These are phyloP conservation scores for Argyrosomus japonicus DNA, from an alignment of 2,113 vertebrate genomes.

Conservation along the genomic window DNA sequence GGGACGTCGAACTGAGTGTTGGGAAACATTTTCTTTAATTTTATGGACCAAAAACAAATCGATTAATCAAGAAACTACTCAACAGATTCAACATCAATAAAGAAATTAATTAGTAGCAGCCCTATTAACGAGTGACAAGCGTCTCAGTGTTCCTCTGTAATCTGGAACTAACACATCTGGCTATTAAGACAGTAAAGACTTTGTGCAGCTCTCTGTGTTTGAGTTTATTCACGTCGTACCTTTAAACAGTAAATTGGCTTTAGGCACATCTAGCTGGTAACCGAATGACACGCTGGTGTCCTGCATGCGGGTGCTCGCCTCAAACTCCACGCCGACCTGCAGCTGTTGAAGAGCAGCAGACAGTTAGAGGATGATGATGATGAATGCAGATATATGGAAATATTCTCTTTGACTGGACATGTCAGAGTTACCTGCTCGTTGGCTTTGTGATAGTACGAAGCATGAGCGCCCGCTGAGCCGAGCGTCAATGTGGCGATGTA, in stretches of 20 bases:
- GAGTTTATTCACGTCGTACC: conserved; percentile 69
- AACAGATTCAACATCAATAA: too few species aligned
- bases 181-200: not conserved
- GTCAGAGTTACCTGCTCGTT: conserved; percentile 86
- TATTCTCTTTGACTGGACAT: too few species aligned
- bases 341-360: conserved; percentile 76
- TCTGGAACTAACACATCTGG: not conserved
- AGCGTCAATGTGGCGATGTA: conserved; percentile 88
- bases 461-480: conserved; percentile 88
- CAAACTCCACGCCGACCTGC: conserved; percentile 91
- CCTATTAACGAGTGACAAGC: too few species aligned
- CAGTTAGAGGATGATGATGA: not conserved
- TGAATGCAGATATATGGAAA: not conserved
- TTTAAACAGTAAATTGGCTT: conserved; percentile 92
- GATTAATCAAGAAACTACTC: too few species aligned
- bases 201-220: not conserved
- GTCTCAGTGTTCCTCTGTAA: not conserved
- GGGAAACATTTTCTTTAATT: too few species aligned
- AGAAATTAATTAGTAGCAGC: too few species aligned
- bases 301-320: conserved; percentile 89
- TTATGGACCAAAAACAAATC: too few species aligned
- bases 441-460: conserved; percentile 91
- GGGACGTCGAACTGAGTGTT: too few species aligned
- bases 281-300: conserved; percentile 90
- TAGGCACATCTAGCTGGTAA: conserved; percentile 91